A percentile compares a stretch with the other conserved stretches of the same genome.
These are phyloP conservation scores for Meriones unguiculatus DNA, from an alignment of 2,113 vertebrate species.

Conservation along the genomic window DNA sequence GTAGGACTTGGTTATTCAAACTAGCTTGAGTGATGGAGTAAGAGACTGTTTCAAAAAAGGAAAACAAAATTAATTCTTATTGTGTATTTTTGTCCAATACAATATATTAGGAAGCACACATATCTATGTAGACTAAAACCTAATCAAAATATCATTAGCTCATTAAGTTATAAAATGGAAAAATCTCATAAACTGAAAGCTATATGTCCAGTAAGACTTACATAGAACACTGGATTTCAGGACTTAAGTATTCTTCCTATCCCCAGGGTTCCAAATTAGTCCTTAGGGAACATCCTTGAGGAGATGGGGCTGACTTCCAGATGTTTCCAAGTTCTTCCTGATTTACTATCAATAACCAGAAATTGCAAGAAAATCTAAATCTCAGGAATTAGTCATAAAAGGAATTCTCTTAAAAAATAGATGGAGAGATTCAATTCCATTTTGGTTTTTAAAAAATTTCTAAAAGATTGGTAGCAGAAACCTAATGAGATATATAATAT, in stretches of 20 bases:
- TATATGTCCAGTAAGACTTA: not conserved
- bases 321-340: not conserved
- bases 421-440: not conserved
- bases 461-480: not conserved
- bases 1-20: not conserved
- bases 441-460: not conserved
- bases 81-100: not conserved
- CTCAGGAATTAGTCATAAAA: not conserved
- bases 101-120: not conserved
- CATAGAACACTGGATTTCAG: not conserved
- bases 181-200: not conserved
- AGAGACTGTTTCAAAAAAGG: not conserved
- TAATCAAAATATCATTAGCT: not conserved
- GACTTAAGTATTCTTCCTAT: not conserved
- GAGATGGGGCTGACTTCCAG: fast-evolving
- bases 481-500: not conserved
- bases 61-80: not conserved
- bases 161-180: not conserved
- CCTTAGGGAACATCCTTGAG: not conserved
- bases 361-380: not conserved
- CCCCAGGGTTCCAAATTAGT: not conserved
- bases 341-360: not conserved
- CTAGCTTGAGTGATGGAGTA: not conserved
- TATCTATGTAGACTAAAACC: not conserved
- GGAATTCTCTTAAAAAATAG: not conserved